Evolutionary conservation across 1,140 invertebrate genomes (phyloP), one percentile per base, ranked within the genome.

Genomic region (Dufourea novaeangliae): DNA sequence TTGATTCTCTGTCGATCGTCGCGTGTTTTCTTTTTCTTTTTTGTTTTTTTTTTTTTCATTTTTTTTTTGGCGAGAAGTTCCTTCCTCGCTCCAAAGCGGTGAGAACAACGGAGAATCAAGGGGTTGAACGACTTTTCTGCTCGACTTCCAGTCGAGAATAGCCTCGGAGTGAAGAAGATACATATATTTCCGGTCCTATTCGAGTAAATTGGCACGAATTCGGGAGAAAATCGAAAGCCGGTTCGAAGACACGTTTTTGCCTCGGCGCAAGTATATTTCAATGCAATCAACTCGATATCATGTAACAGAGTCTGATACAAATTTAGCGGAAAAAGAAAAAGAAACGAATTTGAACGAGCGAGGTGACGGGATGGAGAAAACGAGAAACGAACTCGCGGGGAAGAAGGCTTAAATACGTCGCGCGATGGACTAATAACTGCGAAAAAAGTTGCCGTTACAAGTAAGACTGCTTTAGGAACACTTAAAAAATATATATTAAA

Each of bases 391-490:
- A 59, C 62, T 66, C 34, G 46, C 27, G 61, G 10, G 57, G n/a
- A 63, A 72, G 62, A 39, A 20, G 17, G 44, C 44, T 54, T 44
- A 44, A 75, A 34, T 66, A n/a, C n/a, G 62, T n/a, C 41, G 70
- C 32, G 54, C 52, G 67, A 63, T 67, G 44, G 64, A 66, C 41
- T 78, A 79, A 85, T 87, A 81, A 57, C 80, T n/a, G 72, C 77
- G 84, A 82, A 79, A 84, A 83, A 79, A 79, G 69, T 87, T 88
- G 86, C 83, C 83, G 83, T 84, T 86, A 87, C 59, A 74, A 54
- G 78, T 82, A 90, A 90, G 89, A 90, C 88, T 90, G 89, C 88
- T 90, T 90, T 87, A 88, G 86, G 82, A 32, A 84, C 63, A 87
- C 63, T 80, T n/a, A 69, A 81, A 79, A 62, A 80, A 61, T 50